A percentile compares a stretch with the other conserved stretches of the same genome.
Conservation (phyloP, 2,888 invertebrate genomes). For the Drosophila cracens region DNA sequence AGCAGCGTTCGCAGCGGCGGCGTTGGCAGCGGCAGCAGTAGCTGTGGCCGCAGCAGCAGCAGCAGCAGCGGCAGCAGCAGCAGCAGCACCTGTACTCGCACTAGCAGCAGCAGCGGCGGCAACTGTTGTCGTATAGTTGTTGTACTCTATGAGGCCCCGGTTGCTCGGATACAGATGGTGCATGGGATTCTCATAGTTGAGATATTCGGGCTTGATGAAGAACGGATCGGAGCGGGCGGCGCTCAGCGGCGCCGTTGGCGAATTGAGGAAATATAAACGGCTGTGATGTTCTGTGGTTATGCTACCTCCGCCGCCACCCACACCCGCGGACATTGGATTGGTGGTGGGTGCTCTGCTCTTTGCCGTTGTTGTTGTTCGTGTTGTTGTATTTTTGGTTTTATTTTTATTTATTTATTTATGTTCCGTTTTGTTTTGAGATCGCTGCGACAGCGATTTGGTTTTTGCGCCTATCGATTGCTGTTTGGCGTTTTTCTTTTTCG, state of each 20-base stretch:
- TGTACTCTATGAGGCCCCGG: slow-evolving; percentile 82
- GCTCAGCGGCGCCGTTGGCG: slow-evolving; percentile 78
- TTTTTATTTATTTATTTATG: slow-evolving; percentile 7
- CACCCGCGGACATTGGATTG: slow-evolving; percentile 83
- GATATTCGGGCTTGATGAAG: slow-evolving; percentile 83
- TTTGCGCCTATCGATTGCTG: slow-evolving; percentile 15
- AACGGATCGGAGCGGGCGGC: slow-evolving; percentile 79
- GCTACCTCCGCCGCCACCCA: slow-evolving; percentile 84
- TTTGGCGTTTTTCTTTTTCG: slow-evolving; percentile 16
- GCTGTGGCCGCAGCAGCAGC: slow-evolving; percentile 52
- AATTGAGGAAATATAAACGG: slow-evolving; percentile 83
- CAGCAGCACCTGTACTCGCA: slow-evolving; percentile 56
- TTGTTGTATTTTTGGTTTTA: not conserved
- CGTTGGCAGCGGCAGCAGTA: slow-evolving; percentile 52
- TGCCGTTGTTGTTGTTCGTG: not conserved
- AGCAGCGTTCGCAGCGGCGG: slow-evolving; percentile 39
- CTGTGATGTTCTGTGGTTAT: slow-evolving; percentile 84
- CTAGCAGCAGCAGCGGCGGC: slow-evolving; percentile 62
- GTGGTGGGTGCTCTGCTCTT: slow-evolving; percentile 4
- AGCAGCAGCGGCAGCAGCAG: slow-evolving; percentile 72
- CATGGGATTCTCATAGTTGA: slow-evolving; percentile 84
- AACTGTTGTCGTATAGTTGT: slow-evolving; percentile 77
- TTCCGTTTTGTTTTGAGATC: slow-evolving; percentile 36
- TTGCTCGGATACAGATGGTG: slow-evolving; percentile 83
- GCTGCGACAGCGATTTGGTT: slow-evolving; percentile 70